Percentiles rank a stretch among this genome's conserved stretches.
These are phyloP conservation scores for Lamellibrachia satsuma DNA, from an alignment of 2,888 invertebrate species.

Conservation along the genomic window DNA sequence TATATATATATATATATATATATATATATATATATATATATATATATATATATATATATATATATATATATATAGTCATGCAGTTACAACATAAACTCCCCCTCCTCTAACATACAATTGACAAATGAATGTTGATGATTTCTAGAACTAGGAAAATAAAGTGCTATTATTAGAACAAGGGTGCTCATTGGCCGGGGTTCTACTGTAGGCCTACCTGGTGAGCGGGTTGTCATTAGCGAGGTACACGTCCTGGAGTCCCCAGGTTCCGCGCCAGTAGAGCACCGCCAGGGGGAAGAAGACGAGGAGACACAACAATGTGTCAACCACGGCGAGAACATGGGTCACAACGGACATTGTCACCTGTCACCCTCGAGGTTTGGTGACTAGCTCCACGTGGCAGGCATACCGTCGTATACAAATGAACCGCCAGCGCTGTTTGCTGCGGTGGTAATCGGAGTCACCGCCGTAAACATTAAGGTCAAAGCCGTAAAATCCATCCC, in stretches of 20 bases:
- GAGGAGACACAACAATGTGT: constrained; percentile 38
- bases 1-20: no score
- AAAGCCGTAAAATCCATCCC: not conserved
- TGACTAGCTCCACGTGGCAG: not conserved
- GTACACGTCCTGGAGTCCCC: constrained; percentile 45
- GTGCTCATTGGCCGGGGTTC: not conserved
- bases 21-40: no score
- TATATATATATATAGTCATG: no score
- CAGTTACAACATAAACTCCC: no score
- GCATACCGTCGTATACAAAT: not conserved
- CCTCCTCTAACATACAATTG: no score
- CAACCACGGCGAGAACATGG: constrained; percentile 30
- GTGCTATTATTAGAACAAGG: not conserved
- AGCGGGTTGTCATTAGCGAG: constrained; percentile 35
- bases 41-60: no score
- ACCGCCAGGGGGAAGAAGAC: constrained; percentile 44
- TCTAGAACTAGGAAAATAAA: not conserved
- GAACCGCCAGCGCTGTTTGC: not conserved
- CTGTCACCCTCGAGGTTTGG: not conserved
- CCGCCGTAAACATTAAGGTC: not conserved
- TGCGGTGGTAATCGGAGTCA: not conserved
- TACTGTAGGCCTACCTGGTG: not conserved
- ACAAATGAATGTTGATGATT: no score
- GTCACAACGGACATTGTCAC: not conserved
- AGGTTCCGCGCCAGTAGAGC: constrained; percentile 46